phyloP scores from a whole-genome alignment of 2,113 vertebrate genomes.

The Tupaia chinensis region DNA sequence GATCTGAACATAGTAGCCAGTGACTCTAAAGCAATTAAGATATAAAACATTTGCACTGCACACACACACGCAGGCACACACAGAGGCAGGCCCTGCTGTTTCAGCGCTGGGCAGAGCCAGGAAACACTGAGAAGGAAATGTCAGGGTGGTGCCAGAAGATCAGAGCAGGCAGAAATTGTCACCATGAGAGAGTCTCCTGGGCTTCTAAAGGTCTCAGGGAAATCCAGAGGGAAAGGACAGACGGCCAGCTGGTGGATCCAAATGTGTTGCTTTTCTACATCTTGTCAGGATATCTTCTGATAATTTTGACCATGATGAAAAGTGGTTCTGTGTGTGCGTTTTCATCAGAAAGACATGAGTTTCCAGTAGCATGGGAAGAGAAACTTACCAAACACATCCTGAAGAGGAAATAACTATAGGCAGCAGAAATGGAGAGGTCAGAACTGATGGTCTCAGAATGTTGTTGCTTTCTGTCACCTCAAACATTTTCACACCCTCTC shows the following conservation, averaged over 20 bases:
- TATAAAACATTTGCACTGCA: neutral
- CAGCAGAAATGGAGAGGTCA: neutral
- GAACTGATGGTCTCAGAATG: neutral
- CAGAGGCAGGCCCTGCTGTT: neutral
- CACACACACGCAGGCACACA: neutral
- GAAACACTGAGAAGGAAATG: slow-evolving; percentile 34
- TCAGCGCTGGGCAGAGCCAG: neutral
- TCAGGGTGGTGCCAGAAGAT: neutral
- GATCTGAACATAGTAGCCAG: neutral
- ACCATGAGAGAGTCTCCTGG: neutral
- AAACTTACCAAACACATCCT: neutral
- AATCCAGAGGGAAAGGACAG: neutral
- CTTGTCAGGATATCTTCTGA: neutral
- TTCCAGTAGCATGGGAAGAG: neutral
- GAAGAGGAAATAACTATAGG: neutral
- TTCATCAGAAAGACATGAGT: neutral
- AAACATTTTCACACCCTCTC: neutral
- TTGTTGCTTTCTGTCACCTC: neutral
- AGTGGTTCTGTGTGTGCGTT: neutral
- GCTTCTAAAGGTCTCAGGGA: neutral
- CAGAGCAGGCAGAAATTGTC: neutral
- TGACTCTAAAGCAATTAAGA: neutral
- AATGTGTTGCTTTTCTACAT: neutral
- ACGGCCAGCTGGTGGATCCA: neutral
- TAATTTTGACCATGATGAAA: neutral